A percentile compares a stretch with the other conserved stretches of the same genome.
These are phyloP conservation scores for Macrosoma leucophasiata DNA, from an alignment of 2,888 invertebrate genomes.

Conservation along the genomic window DNA sequence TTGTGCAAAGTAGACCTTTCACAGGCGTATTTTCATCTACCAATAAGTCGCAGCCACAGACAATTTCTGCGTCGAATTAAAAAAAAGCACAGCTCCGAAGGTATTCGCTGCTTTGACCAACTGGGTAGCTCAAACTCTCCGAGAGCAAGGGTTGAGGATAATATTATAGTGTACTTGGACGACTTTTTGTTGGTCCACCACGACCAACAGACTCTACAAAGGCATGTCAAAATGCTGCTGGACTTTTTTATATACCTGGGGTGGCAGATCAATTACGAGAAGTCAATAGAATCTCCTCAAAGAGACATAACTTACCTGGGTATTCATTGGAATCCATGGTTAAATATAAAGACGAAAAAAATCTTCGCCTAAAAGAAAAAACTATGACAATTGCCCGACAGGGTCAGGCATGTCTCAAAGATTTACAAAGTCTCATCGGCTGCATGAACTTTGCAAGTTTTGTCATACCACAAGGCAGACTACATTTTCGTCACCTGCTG, in stretches of 20 bases:
- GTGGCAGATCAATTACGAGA: constrained; percentile 17
- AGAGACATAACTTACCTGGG: constrained; percentile 7
- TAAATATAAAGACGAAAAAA: constrained; percentile 2
- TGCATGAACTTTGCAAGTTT: constrained; percentile 10
- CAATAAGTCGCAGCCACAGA: constrained; percentile 14
- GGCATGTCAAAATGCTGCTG: not conserved
- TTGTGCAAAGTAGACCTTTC: constrained; percentile 24
- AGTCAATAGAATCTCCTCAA: constrained; percentile 2
- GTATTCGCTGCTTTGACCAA: constrained; percentile 23
- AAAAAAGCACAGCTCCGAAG: constrained; percentile 17
- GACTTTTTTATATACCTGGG: constrained; percentile 11
- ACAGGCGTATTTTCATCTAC: constrained; percentile 25
- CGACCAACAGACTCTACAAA: constrained; percentile 1
- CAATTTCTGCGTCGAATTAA: constrained; percentile 21
- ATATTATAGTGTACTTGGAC: constrained; percentile 26
- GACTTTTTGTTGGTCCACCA: constrained; percentile 23
- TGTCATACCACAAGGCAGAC: not conserved
- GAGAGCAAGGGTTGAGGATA: constrained; percentile 22
- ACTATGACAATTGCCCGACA: no score
- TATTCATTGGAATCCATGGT: constrained; percentile 4
- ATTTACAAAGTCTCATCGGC: constrained; percentile 7
- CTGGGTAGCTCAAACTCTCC: constrained; percentile 25
- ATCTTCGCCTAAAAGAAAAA: no score
- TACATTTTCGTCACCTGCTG: constrained; percentile 1
- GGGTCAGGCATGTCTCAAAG: not conserved